A percentile compares a stretch with the other conserved stretches of the same genome.
Conservation (phyloP, 2,113 vertebrate genomes). For the Recurvirostra avosetta region DNA sequence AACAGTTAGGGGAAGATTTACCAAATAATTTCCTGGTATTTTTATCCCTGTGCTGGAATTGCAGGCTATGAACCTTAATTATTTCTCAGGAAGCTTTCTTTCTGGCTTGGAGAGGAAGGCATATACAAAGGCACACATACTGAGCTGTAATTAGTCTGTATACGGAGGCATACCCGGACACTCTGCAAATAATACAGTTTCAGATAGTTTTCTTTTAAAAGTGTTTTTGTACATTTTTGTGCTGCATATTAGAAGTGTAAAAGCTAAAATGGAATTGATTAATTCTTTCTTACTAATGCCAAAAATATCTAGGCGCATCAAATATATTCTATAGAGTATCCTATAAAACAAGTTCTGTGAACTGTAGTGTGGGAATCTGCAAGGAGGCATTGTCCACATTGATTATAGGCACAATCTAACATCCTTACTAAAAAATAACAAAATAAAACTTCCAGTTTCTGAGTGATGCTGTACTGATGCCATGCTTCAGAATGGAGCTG, state of each 20-base stretch:
- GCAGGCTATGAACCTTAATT: background rate
- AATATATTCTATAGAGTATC: background rate
- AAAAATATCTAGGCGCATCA: background rate
- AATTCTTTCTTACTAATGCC: background rate
- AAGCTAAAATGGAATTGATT: background rate
- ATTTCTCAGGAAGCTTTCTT: background rate
- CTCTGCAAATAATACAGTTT: background rate
- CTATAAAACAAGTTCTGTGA: background rate
- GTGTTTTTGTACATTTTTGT: background rate
- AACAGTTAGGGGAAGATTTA: background rate
- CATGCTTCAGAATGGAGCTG: background rate
- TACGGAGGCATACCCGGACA: background rate
- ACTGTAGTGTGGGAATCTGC: background rate
- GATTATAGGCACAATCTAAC: background rate
- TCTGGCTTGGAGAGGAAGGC: background rate
- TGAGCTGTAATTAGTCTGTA: background rate
- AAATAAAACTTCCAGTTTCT: background rate
- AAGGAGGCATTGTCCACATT: background rate
- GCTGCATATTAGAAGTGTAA: background rate
- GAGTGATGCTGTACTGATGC: background rate
- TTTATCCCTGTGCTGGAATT: background rate
- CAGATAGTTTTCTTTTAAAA: background rate
- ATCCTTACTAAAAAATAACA: background rate
- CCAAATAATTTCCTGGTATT: background rate
- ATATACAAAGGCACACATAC: background rate